phyloP scores from a whole-genome alignment of 1,140 invertebrate species.

The Sycophila sp. region DNA sequence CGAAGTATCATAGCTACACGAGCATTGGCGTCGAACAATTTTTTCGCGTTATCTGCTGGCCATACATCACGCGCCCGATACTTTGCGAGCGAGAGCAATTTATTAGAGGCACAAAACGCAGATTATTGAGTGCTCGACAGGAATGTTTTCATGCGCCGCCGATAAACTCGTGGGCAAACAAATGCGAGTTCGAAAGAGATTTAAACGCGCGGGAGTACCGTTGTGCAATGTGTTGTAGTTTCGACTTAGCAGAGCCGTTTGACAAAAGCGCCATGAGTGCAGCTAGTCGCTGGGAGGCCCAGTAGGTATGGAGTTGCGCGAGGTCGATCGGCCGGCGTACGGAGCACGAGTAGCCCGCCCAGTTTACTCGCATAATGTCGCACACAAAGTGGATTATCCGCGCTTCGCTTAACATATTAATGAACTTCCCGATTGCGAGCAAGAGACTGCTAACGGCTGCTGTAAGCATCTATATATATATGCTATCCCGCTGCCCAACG shows the following conservation, averaged over 20 bases:
- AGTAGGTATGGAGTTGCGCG: too few relatives aligned
- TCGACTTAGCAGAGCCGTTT: background rate
- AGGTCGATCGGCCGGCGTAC: background rate
- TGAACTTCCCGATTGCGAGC: slow-evolving; percentile 30
- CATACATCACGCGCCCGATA: too few relatives aligned
- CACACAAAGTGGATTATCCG: slow-evolving; percentile 35
- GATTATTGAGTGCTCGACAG: too few relatives aligned
- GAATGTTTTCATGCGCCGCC: too few relatives aligned
- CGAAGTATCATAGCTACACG: too few relatives aligned
- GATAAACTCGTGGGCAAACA: background rate
- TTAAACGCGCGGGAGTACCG: slow-evolving; percentile 3
- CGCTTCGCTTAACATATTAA: slow-evolving; percentile 39
- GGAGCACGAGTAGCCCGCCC: background rate
- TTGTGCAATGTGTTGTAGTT: slow-evolving; percentile 7
- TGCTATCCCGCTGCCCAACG: background rate
- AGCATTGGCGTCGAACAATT: too few relatives aligned
- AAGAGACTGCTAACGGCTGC: background rate
- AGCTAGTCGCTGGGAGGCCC: background rate
- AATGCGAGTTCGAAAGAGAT: background rate
- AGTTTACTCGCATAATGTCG: slow-evolving; percentile 38
- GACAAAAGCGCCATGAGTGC: background rate
- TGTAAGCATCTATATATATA: too few relatives aligned
- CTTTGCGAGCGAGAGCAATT: too few relatives aligned
- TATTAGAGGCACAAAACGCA: background rate
- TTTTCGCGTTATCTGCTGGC: too few relatives aligned